Evolutionary conservation across 2,888 invertebrate species (phyloP), one percentile per base, ranked within the genome.

Genomic region (Liposcelis brunnea): DNA sequence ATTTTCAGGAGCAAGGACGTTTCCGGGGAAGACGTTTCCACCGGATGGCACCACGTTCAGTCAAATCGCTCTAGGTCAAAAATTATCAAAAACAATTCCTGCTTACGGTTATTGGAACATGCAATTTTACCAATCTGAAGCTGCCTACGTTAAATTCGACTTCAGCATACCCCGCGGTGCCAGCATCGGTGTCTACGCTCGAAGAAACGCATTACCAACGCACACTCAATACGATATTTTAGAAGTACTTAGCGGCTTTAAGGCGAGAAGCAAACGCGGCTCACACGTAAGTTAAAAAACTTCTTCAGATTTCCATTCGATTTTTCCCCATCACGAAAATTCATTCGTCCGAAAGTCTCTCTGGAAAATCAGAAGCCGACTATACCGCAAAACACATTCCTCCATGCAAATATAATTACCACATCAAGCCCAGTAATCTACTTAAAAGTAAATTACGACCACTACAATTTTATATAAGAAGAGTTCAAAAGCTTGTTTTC

Each of bases 71-170:
- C 69, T 91, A 59, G 89, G 90, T 53, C 82, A 87, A 65, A 79
- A 83, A 61, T 70, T 89, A 57, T 81, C 83, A 57, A 81, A 85
- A 66, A 81, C 84, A 68, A 86, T 95, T 60, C 81, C 83, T 58
- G 82, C 93, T 51, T 90, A 91, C 67, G 84, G 90, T 61, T 93
- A 93, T 65, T 93, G 93, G 93, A 90, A 91, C 66, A 86, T 91
- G 79, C 90, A 91, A 66, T 93, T 95, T 66, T 89, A 86, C 67
- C 91, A 93, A 65, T 84, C 86, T 49, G 85, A 90, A 66, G 82
- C 91, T 45, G 83, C 87, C 40, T 91, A 90, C 66, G 84, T 95
- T 44, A 84, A 86, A 61, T 93, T 94, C 62, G 91, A 94, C 66
- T 87, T 94, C 65, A 82, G 81, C 65, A 87, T 90, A 59, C 86